These are phyloP conservation scores for Pongo abelii DNA, from an alignment of 2,113 vertebrate genomes.

Conservation along the genomic window DNA sequence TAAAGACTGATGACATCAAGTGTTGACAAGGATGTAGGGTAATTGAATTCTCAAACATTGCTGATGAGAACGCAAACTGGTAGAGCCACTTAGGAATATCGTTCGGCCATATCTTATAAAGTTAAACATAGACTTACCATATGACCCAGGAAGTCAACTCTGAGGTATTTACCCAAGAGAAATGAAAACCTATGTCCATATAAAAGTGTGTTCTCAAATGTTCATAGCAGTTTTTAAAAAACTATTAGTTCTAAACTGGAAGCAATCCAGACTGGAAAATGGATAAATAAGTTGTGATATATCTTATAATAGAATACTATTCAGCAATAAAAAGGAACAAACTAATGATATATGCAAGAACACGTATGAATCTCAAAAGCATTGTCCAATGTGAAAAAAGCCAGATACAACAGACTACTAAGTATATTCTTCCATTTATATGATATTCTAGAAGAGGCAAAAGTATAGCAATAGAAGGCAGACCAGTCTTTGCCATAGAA, in stretches of 20 bases:
- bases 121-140: background rate
- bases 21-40: background rate
- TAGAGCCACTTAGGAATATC: background rate
- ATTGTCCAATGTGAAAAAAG: background rate
- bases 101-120: background rate
- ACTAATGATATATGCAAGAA: background rate
- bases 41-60: background rate
- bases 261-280: background rate
- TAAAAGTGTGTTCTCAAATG: background rate
- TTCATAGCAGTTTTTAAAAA: background rate
- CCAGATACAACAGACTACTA: background rate
- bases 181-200: background rate
- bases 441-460: background rate
- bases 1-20: background rate
- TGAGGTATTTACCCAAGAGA: background rate
- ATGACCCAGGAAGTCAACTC: background rate
- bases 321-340: background rate
- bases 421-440: background rate
- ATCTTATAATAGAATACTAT: background rate
- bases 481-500: background rate
- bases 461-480: background rate
- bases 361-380: background rate
- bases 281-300: background rate
- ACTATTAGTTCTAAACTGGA: background rate
- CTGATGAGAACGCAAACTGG: background rate